Percentiles rank a stretch among this genome's conserved stretches.
Evolutionary conservation across 2,888 invertebrate genomes (phyloP).

Genomic region (Cabera pusaria): DNA sequence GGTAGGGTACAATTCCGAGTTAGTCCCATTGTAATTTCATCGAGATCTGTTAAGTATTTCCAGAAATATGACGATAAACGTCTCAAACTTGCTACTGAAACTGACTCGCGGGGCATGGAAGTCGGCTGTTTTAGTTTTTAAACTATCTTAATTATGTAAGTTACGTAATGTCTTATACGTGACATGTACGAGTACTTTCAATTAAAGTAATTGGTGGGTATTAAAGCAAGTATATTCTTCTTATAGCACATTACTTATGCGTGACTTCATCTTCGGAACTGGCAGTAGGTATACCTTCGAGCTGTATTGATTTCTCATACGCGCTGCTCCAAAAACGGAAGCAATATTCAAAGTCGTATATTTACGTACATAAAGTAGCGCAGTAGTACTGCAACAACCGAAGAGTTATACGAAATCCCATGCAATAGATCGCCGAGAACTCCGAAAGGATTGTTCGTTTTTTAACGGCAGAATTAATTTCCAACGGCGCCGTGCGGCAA

Average conservation of each 20-base stretch:
- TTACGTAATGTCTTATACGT: too few relatives aligned
- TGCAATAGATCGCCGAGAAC: constrained; percentile 59
- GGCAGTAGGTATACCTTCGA: constrained; percentile 11
- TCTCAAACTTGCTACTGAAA: too few relatives aligned
- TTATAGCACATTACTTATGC: neutral
- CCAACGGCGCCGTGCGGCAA: constrained; percentile 51
- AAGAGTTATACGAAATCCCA: constrained; percentile 45
- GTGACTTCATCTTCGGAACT: constrained; percentile 10
- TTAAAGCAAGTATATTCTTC: neutral
- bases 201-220: neutral
- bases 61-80: too few relatives aligned
- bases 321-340: constrained; percentile 35
- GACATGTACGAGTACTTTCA: too few relatives aligned
- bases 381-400: constrained; percentile 42
- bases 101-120: too few relatives aligned
- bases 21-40: too few relatives aligned
- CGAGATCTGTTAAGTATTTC: too few relatives aligned
- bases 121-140: too few relatives aligned
- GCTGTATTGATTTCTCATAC: constrained; percentile 22
- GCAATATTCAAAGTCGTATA: constrained; percentile 42
- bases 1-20: too few relatives aligned
- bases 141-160: too few relatives aligned
- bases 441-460: constrained; percentile 47
- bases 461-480: constrained; percentile 69
- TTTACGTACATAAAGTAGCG: constrained; percentile 36